Conservation (phyloP, 2,113 vertebrate genomes). For the Eurypyga helias region DNA sequence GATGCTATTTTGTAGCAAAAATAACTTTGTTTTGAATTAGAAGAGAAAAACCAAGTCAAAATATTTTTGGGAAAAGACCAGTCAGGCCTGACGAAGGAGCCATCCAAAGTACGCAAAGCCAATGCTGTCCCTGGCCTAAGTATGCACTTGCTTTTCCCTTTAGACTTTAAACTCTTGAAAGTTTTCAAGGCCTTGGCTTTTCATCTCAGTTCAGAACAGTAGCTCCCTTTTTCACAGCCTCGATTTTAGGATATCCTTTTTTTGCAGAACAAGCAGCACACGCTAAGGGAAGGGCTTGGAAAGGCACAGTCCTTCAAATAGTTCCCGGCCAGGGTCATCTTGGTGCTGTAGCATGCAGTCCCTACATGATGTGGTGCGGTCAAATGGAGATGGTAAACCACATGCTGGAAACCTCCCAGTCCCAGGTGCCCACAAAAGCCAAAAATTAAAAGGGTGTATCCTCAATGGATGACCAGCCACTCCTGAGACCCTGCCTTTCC, state of each 20-base stretch:
- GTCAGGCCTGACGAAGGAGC: neutral
- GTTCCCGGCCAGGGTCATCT: neutral
- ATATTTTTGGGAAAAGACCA: neutral
- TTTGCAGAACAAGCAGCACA: neutral
- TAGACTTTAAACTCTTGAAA: neutral
- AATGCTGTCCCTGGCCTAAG: neutral
- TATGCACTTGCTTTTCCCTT: neutral
- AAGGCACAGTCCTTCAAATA: neutral
- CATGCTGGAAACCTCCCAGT: constrained; percentile 75
- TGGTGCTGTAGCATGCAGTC: neutral
- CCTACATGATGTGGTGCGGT: neutral
- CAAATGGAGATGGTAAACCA: constrained; percentile 75
- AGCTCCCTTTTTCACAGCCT: neutral
- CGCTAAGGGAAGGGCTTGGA: neutral
- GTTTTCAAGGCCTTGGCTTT: neutral
- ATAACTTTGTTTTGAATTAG: neutral
- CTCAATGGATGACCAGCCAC: constrained; percentile 75
- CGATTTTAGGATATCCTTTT: neutral
- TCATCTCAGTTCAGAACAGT: neutral
- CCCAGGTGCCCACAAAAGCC: constrained; percentile 80
- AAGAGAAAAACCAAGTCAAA: neutral
- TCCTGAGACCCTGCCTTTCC: constrained; percentile 72
- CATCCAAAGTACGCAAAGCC: neutral
- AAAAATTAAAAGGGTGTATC: constrained; percentile 82
- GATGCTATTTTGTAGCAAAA: neutral